phyloP scores from a whole-genome alignment of 2,797 vertebrate species.

The Eospalax fontanierii region DNA sequence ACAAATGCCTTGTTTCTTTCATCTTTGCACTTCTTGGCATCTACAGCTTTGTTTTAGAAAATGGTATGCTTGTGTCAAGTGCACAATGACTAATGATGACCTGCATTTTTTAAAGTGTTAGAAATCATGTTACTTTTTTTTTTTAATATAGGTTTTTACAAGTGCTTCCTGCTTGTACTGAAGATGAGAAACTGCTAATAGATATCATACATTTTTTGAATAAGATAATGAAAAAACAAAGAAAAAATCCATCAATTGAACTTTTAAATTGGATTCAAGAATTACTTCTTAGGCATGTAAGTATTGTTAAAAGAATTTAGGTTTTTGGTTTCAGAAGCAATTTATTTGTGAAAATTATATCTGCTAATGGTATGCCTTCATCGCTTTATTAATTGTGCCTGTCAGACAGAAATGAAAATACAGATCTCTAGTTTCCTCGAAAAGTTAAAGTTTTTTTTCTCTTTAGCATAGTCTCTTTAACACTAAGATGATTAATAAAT shows the following conservation, averaged over 20 bases:
- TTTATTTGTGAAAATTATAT: conserved; percentile 50
- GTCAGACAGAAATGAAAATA: conserved; percentile 22
- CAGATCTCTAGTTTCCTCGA: background rate
- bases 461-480: background rate
- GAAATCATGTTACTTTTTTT: conserved; percentile 73
- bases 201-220: conserved; percentile 96
- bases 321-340: conserved; percentile 36
- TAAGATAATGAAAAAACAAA: conserved; percentile 92
- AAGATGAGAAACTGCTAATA: conserved; percentile 96
- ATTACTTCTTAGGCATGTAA: conserved; percentile 95
- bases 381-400: background rate
- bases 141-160: conserved; percentile 94
- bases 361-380: background rate
- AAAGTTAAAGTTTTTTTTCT: conserved; percentile 45
- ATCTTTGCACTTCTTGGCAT: background rate
- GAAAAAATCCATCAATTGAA: conserved; percentile 87
- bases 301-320: conserved; percentile 63
- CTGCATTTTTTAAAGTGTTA: background rate
- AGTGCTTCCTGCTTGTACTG: conserved; percentile 94
- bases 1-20: background rate
- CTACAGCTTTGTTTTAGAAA: background rate
- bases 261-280: conserved; percentile 96
- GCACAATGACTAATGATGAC: background rate
- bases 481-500: background rate
- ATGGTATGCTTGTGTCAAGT: background rate